Conservation (phyloP, 2,888 invertebrate species). For the Microplitis manilae region DNA sequence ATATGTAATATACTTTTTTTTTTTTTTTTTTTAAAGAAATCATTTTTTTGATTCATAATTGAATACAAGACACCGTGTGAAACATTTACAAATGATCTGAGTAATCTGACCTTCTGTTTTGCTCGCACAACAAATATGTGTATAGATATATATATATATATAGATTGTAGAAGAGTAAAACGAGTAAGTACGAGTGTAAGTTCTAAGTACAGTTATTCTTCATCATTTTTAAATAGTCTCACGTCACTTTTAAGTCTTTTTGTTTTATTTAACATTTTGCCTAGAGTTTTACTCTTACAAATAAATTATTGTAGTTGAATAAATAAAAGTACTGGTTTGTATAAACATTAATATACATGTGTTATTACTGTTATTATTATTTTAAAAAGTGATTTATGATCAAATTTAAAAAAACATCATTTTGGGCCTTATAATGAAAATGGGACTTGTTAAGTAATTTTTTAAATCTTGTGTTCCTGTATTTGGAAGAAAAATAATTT, state of each 20-base stretch:
- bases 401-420: background rate
- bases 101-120: background rate
- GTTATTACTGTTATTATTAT: background rate
- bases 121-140: slow-evolving; percentile 19
- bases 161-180: background rate
- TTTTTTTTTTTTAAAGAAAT: background rate
- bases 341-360: background rate
- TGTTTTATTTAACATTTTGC: background rate
- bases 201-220: slow-evolving; percentile 12
- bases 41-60: background rate
- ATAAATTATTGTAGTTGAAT: background rate
- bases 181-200: slow-evolving; percentile 24
- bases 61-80: background rate
- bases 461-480: background rate
- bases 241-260: slow-evolving; percentile 17
- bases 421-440: background rate
- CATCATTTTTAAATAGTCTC: slow-evolving; percentile 34
- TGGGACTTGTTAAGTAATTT: background rate
- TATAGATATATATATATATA: background rate
- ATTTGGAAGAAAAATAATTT: background rate
- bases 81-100: background rate
- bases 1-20: background rate
- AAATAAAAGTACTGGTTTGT: background rate
- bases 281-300: background rate
- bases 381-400: background rate